Evolutionary conservation across 2,113 vertebrate species (phyloP).

Genomic region (Rhabdomys dilectus): DNA sequence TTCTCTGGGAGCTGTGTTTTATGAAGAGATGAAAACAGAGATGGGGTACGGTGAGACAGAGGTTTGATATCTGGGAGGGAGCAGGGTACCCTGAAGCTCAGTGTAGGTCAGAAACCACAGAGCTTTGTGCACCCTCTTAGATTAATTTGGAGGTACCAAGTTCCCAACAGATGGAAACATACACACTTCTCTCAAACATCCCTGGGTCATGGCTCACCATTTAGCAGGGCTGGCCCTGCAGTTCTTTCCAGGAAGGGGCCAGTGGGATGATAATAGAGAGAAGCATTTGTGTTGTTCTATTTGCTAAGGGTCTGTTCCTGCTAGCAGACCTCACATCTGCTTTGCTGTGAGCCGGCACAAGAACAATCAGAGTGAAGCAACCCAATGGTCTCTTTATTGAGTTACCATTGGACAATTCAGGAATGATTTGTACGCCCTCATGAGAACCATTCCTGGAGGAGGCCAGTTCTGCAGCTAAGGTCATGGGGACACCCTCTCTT

Average conservation of each 20-base stretch:
- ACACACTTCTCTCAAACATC: background rate
- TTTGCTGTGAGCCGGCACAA: background rate
- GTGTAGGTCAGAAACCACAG: background rate
- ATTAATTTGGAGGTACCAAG: background rate
- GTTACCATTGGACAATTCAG: background rate
- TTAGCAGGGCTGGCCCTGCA: background rate
- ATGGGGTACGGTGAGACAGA: background rate
- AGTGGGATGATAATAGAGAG: background rate
- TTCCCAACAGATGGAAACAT: background rate
- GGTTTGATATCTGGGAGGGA: background rate
- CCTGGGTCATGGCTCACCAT: background rate
- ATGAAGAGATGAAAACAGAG: background rate
- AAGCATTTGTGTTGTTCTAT: background rate
- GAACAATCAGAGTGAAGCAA: background rate
- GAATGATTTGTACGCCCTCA: too few relatives aligned
- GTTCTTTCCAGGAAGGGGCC: background rate
- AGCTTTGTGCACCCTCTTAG: rapidly evolving
- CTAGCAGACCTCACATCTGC: background rate
- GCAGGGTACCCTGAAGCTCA: background rate
- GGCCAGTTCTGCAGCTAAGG: background rate
- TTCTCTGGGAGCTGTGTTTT: background rate
- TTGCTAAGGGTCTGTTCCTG: background rate
- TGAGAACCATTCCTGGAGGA: background rate
- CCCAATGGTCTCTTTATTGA: background rate
- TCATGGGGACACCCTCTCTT: background rate